Base-by-base conservation (phyloP, 2,113 vertebrate genomes). In the Bubo scandiacus region DNA sequence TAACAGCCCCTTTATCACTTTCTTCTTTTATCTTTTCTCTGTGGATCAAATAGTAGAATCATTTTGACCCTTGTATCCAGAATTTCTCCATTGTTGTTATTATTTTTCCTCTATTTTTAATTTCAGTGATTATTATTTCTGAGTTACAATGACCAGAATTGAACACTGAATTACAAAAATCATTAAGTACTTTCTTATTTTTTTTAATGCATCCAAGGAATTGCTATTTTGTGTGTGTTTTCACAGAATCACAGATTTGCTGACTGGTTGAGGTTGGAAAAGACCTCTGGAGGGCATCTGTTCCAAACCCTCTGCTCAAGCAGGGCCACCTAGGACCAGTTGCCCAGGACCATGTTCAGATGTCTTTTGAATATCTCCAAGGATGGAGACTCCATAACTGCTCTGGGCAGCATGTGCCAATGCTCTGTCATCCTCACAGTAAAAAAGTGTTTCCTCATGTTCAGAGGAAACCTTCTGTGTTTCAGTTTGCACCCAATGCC, bases 311-410 rank as follows among this genome's bases (percentile, higher is more conserved):
- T 1, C 12, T 43, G 17, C 12, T 71, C 16, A 40, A 12, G 32
- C n/a, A 81, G 6, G 6, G 13, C 3, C 2, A 19, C 5, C 9
- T 18, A 23, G 19, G 13, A 4, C 15, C 2, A 1, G 15, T 16
- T 62, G 4, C 12, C n/a, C 18, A 67, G 63, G 34, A 15, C 10
- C 8, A 8, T 4, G 5, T 45, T 29, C 42, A 75, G 15, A 5
- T 4, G 9, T 2, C 9, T 68, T 96, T 68, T 70, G 8, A 59
- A 3, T 47, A 70, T 47, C 15, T 86, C 13, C 29, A 49, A 43
- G 12, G n/a, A 15, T 7, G 17, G 40, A 92, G 11, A 61, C 6
- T 45, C 43, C 19, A 45, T 8, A 59, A 5, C 5, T 3, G 4
- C 15, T 13, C 38, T 58, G 10, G 11, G 15, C 20, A 86, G 11